Evolutionary conservation across 2,797 vertebrate species (phyloP).

Genomic region (Leptoclinus maculatus): DNA sequence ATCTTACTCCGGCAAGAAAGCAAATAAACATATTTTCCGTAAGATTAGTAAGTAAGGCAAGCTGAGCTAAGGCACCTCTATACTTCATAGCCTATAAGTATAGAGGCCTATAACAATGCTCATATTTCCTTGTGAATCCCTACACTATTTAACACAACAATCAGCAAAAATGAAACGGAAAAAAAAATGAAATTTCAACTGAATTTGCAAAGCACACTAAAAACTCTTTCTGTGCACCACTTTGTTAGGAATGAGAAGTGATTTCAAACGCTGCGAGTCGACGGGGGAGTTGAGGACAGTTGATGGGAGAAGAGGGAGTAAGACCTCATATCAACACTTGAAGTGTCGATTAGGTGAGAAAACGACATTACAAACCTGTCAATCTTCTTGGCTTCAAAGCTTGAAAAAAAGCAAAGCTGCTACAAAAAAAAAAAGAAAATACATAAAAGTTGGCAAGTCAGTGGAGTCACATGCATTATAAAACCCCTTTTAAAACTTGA

Average conservation of each 20-base stretch:
- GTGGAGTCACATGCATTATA: not conserved
- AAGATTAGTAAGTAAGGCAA: too few relatives aligned
- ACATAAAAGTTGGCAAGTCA: constrained; percentile 29
- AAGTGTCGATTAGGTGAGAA: constrained; percentile 75
- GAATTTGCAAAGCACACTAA: not conserved
- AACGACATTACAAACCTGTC: constrained; percentile 54
- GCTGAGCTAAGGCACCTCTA: not conserved
- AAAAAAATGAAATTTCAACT: not conserved
- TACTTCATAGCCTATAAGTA: not conserved
- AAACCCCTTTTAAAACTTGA: constrained; percentile 1
- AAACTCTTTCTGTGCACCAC: not conserved
- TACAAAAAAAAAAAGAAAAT: constrained; percentile 46
- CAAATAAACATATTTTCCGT: not conserved
- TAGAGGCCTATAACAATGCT: too few relatives aligned
- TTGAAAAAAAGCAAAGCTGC: constrained; percentile 4
- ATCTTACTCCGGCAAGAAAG: too few relatives aligned
- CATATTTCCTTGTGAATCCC: not conserved
- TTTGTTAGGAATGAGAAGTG: not conserved
- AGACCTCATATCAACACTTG: constrained; percentile 58
- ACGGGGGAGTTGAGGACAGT: constrained; percentile 46
- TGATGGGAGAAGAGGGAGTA: constrained; percentile 40
- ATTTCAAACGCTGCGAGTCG: constrained; percentile 19
- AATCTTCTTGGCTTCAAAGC: constrained; percentile 52
- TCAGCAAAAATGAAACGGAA: not conserved
- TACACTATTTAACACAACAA: not conserved